phyloP scores from a whole-genome alignment of 2,888 invertebrate species.

The Thymelicus lineola region DNA sequence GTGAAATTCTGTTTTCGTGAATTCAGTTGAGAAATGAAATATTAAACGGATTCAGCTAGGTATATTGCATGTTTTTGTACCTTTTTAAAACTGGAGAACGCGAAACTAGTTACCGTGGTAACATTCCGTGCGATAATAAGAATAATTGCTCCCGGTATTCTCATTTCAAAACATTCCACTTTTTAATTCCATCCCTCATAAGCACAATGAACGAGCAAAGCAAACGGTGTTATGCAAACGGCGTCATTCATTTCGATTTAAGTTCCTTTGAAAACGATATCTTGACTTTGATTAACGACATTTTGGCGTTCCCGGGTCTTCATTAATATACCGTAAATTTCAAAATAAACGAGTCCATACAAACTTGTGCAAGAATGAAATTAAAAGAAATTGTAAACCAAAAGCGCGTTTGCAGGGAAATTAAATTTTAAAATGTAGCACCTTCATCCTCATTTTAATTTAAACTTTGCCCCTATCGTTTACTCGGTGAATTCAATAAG shows the following conservation, averaged over 20 bases:
- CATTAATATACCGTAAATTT: conserved; percentile 6
- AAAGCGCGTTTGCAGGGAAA: conserved; percentile 28
- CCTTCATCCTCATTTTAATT: conserved; percentile 27
- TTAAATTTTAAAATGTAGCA: conserved; percentile 29
- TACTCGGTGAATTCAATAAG: conserved; percentile 23
- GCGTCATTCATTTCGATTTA: conserved; percentile 17
- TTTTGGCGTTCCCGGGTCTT: background rate
- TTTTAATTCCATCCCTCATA: conserved; percentile 10
- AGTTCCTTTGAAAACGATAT: conserved; percentile 12
- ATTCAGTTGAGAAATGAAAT: conserved; percentile 4
- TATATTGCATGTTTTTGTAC: background rate
- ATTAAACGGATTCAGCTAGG: background rate
- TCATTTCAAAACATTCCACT: conserved; percentile 14
- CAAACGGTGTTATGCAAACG: conserved; percentile 9
- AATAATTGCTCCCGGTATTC: background rate
- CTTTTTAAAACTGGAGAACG: too few species aligned
- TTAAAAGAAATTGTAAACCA: conserved; percentile 20
- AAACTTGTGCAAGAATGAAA: conserved; percentile 22
- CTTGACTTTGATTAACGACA: conserved; percentile 17
- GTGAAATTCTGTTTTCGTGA: background rate
- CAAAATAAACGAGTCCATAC: conserved; percentile 5
- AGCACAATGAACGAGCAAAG: conserved; percentile 6
- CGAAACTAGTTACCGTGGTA: background rate
- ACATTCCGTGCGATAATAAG: background rate
- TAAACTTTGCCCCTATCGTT: conserved; percentile 29